Conservation (phyloP, 2,888 invertebrate species). For the Drosophila prostipennis region DNA sequence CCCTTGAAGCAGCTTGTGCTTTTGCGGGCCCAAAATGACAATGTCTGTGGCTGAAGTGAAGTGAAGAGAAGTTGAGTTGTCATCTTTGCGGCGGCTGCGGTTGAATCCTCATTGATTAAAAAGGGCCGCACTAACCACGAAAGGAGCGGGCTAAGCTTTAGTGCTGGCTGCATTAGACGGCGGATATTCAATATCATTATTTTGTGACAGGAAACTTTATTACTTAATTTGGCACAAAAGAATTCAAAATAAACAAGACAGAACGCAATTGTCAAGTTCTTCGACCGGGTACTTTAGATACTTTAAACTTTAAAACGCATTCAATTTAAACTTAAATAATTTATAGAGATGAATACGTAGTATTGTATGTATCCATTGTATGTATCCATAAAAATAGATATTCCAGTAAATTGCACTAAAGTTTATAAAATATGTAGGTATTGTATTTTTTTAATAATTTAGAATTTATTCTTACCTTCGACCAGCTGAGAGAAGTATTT, state of each 20-base stretch:
- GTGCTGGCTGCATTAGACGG: slow-evolving; percentile 12
- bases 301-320: too few species aligned
- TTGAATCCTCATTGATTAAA: slow-evolving; percentile 74
- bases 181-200: slow-evolving; percentile 22
- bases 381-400: too few species aligned
- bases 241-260: not conserved
- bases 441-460: too few species aligned
- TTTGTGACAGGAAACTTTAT: slow-evolving; percentile 11
- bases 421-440: too few species aligned
- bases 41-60: slow-evolving; percentile 76
- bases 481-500: too few species aligned
- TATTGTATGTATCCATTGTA: too few species aligned
- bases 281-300: too few species aligned
- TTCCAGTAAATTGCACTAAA: too few species aligned
- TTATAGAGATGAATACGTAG: too few species aligned
- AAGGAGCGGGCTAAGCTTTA: not conserved
- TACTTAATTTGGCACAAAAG: not conserved
- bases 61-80: slow-evolving; percentile 74
- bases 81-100: slow-evolving; percentile 65
- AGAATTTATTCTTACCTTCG: too few species aligned
- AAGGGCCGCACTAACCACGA: slow-evolving; percentile 36
- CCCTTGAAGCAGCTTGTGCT: slow-evolving; percentile 42
- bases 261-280: not conserved
- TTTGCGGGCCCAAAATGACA: slow-evolving; percentile 57
- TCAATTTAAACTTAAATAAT: too few species aligned